Base-by-base conservation (phyloP, 2,888 invertebrate species). In the Eilema depressum region DNA sequence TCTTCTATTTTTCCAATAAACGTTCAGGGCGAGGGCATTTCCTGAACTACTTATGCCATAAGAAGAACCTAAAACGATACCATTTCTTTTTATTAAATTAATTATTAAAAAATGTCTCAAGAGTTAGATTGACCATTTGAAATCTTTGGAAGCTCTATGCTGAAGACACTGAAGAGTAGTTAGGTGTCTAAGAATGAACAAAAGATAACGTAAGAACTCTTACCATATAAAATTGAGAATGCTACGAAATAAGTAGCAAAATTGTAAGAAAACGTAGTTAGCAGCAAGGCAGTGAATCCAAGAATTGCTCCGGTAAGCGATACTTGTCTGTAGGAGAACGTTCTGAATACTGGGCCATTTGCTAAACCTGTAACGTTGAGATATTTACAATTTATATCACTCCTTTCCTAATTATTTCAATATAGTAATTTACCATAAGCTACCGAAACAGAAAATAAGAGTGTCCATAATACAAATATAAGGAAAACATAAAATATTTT, bases 291-390 rank as follows among this genome's bases (percentile, higher is more conserved):
- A 75, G 95, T 82, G 65, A 96, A 96, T 56, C 96, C 96, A 12
- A 97, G 83, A 1, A 96, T 83, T 0, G 97, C 96, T 41, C 97
- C 97, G 23, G 95, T 89, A 33, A 97, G 83, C 0, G 97, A 97
- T 7, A 97, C 96, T 92, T 96, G 96, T 20, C 97, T 96, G 81
- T 96, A 97, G 11, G 96, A 96, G 80, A 96, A 97, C 65, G 95
- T 96, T 76, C 96, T 96, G 86, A 97, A 97, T 33, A 97, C 88
- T 2, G 97, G 97, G 17, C 97, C 97, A 89, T 97, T 97, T 26
- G 97, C 94, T 69, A 97, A 91, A 76, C 97, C 97, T 96, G 90
- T 73, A 95, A 96, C 68, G 75, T 75, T 74, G 2, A 63, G 17
- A 57, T 3, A 67, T 56, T 53, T 53, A 53, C 10, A 53, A 53